Base-by-base conservation (phyloP, 2,797 vertebrate genomes). In the Toxotes lorentzi region DNA sequence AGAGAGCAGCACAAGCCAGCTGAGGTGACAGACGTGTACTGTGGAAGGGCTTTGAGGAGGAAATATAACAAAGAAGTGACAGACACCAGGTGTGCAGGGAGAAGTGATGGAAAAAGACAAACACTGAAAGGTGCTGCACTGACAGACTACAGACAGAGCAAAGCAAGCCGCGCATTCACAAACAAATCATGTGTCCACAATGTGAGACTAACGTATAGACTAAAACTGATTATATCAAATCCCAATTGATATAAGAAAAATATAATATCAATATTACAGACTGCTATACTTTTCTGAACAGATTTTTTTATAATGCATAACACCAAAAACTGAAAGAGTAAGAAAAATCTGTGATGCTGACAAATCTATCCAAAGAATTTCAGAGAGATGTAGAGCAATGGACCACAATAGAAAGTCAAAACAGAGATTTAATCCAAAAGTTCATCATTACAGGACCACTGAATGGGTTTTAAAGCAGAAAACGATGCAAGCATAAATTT, bases 71-170 rank as follows among this genome's bases (percentile, higher is more conserved):
- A 81, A 74, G 65, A 50, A 58, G 61, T 72, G 81, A 80, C 69
- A 72, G 57, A 77, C 73, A 51, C 61, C 87, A 90, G 83, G 87
- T 86, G 83, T 67, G 45, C 61, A 35, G 40, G 60, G 72, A 47
- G 70, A 64, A 80, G 40, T 14, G 48, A 70, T 60, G 24, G 13
- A 63, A 53, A 69, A 54, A 30, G 48, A 61, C 51, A 71, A 43
- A 17, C 45, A 62, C 21, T 17, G 54, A 82, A 62, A 34, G 24
- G 50, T 24, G 60, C 57, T 30, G 34, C 53, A 59, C 41, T 59
- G 79, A 68, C 48, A 32, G 62, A 56, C 17, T 34, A 21, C 19
- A 70, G 54, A 70, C 47, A 56, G 63, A 82, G 38, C 70, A 79
- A 78, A 83, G 56, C 76, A 16, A 47, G 43, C 50, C 7, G 8